Evolutionary conservation across 2,113 vertebrate genomes (phyloP).

Genomic region (Chionodraco myersi): DNA sequence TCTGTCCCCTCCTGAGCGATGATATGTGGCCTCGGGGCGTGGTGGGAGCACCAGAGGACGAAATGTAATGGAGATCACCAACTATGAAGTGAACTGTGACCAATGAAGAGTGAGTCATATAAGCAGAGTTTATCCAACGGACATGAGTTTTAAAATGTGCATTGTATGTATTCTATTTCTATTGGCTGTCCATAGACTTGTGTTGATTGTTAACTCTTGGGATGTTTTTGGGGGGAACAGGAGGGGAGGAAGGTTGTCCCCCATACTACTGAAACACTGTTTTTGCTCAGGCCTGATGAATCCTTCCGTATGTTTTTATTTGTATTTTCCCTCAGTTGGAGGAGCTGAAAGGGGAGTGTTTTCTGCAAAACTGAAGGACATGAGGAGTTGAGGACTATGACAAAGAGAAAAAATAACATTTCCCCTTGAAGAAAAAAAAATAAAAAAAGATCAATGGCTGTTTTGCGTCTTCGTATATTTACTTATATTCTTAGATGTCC

Average conservation of each 20-base stretch:
- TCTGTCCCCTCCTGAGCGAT: slow-evolving; percentile 67
- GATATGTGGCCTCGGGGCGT: slow-evolving; percentile 46
- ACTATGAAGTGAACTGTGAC: slow-evolving; percentile 69
- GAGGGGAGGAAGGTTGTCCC: slow-evolving; percentile 53
- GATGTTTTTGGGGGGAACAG: slow-evolving; percentile 55
- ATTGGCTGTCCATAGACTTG: slow-evolving; percentile 79
- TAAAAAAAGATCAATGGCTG: slow-evolving; percentile 73
- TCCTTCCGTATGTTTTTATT: slow-evolving; percentile 76
- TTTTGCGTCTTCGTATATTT: slow-evolving; percentile 59
- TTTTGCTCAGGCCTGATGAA: slow-evolving; percentile 81
- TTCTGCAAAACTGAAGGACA: slow-evolving; percentile 56
- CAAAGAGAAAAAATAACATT: slow-evolving; percentile 82
- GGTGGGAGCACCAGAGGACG: slow-evolving; percentile 60
- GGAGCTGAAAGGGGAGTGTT: slow-evolving; percentile 73
- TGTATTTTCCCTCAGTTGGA: slow-evolving; percentile 79
- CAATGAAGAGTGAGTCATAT: slow-evolving; percentile 67
- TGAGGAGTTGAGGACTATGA: slow-evolving; percentile 79
- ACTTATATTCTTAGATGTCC: not conserved
- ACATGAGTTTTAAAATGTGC: slow-evolving; percentile 75
- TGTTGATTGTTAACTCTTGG: slow-evolving; percentile 78
- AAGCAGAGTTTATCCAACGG: slow-evolving; percentile 69
- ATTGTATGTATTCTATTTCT: slow-evolving; percentile 81
- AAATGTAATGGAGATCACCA: slow-evolving; percentile 60
- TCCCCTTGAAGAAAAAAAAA: slow-evolving; percentile 82
- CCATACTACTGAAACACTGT: slow-evolving; percentile 82